Evolutionary conservation across 2,113 vertebrate species (phyloP).

Genomic region (Pterocles burchelli): DNA sequence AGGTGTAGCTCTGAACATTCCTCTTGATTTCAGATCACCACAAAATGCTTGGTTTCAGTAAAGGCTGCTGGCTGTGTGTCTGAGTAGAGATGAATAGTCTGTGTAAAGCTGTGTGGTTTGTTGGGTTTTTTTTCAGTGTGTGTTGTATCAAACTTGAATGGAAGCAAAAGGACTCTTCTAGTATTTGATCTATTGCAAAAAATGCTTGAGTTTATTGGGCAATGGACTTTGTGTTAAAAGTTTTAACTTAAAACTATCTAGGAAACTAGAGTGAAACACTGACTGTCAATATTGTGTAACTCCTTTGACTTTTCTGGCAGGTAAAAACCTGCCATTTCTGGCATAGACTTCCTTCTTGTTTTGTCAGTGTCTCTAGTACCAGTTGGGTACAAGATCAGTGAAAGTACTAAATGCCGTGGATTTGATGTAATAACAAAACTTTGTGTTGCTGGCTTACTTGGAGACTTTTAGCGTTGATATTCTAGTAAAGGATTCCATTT

Average conservation of each 20-base stretch:
- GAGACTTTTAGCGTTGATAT: neutral
- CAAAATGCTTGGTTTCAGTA: neutral
- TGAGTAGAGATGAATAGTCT: neutral
- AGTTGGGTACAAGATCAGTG: neutral
- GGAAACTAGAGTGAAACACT: neutral
- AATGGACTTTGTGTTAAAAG: neutral
- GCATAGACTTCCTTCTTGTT: neutral
- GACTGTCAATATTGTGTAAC: neutral
- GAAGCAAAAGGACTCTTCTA: neutral
- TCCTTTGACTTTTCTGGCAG: neutral
- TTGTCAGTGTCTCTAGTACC: neutral
- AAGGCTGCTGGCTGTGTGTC: neutral
- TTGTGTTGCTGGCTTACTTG: neutral
- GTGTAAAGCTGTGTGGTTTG: neutral
- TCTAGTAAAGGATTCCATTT: neutral
- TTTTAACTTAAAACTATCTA: neutral
- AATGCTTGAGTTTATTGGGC: neutral
- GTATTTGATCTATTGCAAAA: neutral
- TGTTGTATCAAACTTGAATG: neutral
- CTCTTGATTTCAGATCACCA: neutral
- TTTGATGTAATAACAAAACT: neutral
- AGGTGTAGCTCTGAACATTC: neutral
- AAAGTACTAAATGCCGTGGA: neutral
- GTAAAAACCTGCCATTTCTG: neutral
- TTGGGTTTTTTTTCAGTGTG: neutral